phyloP scores from a whole-genome alignment of 2,888 invertebrate genomes.

The Protodeltote pygarga region DNA sequence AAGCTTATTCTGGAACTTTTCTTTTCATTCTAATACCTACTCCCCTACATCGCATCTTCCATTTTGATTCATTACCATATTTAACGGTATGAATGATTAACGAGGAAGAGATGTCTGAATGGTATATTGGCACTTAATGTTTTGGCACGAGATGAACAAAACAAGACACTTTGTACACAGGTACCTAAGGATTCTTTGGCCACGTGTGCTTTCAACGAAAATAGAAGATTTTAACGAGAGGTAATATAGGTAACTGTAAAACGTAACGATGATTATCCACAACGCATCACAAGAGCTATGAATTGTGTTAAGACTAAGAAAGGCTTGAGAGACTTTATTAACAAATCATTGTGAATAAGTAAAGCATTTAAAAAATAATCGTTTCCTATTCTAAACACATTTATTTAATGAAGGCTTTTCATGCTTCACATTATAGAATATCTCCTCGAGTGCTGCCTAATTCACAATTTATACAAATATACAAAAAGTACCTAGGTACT shows the following conservation, averaged over 20 bases:
- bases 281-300: conserved; percentile 11
- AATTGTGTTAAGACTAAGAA: neutral
- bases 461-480: too few relatives aligned
- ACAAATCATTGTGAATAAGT: too few relatives aligned
- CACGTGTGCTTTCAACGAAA: conserved; percentile 30
- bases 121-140: conserved; percentile 19
- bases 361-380: too few relatives aligned
- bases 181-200: conserved; percentile 9
- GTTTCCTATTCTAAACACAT: too few relatives aligned
- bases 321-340: neutral
- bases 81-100: conserved; percentile 11
- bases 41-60: too few relatives aligned
- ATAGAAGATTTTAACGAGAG: conserved; percentile 29
- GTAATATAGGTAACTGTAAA: too few relatives aligned
- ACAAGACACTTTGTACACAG: conserved; percentile 4
- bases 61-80: conserved; percentile 6
- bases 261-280: conserved; percentile 25
- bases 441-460: too few relatives aligned
- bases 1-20: conserved; percentile 50
- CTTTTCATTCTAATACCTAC: conserved; percentile 13
- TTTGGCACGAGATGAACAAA: conserved; percentile 23
- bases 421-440: too few relatives aligned
- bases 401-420: too few relatives aligned
- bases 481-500: too few relatives aligned
- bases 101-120: conserved; percentile 3